Base-by-base conservation (phyloP, 1,140 invertebrate species). In the Drosophila truncata region DNA sequence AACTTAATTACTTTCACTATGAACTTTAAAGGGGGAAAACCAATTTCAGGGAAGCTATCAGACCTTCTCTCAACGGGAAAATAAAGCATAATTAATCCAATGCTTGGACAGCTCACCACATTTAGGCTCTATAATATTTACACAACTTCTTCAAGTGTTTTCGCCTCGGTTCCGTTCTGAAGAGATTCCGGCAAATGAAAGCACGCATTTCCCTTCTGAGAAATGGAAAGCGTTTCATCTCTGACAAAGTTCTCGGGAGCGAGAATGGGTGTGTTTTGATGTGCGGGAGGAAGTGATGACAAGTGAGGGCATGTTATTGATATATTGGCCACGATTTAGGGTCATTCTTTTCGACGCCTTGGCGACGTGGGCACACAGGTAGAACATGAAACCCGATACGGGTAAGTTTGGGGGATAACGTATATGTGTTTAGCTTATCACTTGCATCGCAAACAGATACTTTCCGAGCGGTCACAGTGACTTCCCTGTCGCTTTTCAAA, bases 361-460 rank as follows among this genome's bases (percentile, higher is more conserved):
- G 25, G 29, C 47, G 35, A 35, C 46, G 23, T 29, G 10, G 13
- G 41, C 55, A 65, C 31, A 80, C 67, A 87, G 84, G 84, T 88
- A 84, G 55, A 78, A 67, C 59, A 39, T 70, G 76, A 84, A 83
- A 87, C 18, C 23, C 35, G 69, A 72, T 49, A 72, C 29, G 27
- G 54, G 23, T 46, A 62, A 66, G 72, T 80, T 63, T 44, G 16
- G 18, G 44, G 63, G 52, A 70, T 57, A 61, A 54, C 59, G 44
- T 31, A 41, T 57, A 65, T 88, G 65, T 81, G 59, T 78, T 88
- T 80, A 90, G 84, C 78, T 90, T 88, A 88, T 88, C 84, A 78
- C 52, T 65, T 35, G 46, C 46, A 90, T 88, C 84, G 80, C 76
- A 67, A 80, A 42, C 60, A 49, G 71, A 82, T 87, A 79, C 66